Conservation (phyloP, 2,888 invertebrate species). For the Eupithecia vulgata region DNA sequence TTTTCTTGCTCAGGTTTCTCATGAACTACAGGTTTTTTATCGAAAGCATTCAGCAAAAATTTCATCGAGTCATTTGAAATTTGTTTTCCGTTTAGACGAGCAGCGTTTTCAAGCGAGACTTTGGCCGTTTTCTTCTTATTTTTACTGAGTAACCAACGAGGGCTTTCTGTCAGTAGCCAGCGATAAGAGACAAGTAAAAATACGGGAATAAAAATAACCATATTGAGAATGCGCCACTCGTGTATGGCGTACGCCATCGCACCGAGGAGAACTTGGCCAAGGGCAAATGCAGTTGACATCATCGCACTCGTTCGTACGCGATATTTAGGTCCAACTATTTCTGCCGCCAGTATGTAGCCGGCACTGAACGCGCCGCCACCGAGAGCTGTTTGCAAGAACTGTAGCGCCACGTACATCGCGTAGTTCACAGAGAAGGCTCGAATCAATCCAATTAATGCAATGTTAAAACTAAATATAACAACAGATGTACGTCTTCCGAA, state of each 20-base stretch:
- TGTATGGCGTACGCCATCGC: slow-evolving; percentile 86
- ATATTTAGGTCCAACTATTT: slow-evolving; percentile 89
- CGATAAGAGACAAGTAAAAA: slow-evolving; percentile 86
- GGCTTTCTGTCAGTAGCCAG: slow-evolving; percentile 88
- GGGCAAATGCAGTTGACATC: slow-evolving; percentile 88
- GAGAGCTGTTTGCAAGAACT: slow-evolving; percentile 73
- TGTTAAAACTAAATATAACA: slow-evolving; percentile 71
- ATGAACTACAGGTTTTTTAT: slow-evolving; percentile 51
- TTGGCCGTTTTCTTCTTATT: slow-evolving; percentile 85
- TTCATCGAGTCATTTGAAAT: slow-evolving; percentile 77
- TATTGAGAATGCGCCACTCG: slow-evolving; percentile 87
- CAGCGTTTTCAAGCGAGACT: slow-evolving; percentile 83
- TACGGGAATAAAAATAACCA: slow-evolving; percentile 87
- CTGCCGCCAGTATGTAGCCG: slow-evolving; percentile 86
- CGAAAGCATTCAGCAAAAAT: slow-evolving; percentile 64
- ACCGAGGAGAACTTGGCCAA: slow-evolving; percentile 88
- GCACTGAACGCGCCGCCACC: slow-evolving; percentile 76
- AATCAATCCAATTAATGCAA: slow-evolving; percentile 67
- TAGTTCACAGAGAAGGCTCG: slow-evolving; percentile 76
- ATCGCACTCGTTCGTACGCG: slow-evolving; percentile 89
- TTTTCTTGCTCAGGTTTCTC: slow-evolving; percentile 49
- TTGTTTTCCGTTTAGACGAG: slow-evolving; percentile 84
- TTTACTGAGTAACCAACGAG: slow-evolving; percentile 90
- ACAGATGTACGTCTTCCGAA: slow-evolving; percentile 71
- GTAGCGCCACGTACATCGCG: slow-evolving; percentile 70